Evolutionary conservation across 92 coral and sea anemone genomes (phyloP), one percentile per base, ranked within the genome.

Genomic region (Bergia sp.): DNA sequence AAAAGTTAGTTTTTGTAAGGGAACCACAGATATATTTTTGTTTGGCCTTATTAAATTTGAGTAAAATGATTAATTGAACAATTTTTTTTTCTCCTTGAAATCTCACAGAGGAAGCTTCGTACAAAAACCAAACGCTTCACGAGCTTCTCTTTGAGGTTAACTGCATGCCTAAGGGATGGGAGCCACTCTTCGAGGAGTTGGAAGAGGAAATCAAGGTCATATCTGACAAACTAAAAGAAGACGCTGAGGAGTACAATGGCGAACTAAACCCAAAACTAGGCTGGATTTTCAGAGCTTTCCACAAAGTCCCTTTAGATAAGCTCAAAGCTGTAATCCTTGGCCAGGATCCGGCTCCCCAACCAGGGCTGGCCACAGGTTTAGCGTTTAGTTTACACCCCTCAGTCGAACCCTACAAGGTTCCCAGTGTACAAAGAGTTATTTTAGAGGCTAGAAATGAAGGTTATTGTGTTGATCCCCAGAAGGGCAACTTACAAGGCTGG

Each of bases 281-380:
- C 38, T 92, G 95, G 93, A 41, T 91, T 6, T 91, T 92, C 83
- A 91, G 95, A 73, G 95, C 95, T n/a, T 88, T 90, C 78, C 39
- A 92, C 74, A 92, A 87, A 86, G 91, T 91, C 64, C 89, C 93
- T 20, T 88, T 84, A 6, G 85, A 91, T 38, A 58, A 92, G 53
- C 75, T 91, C 42, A 92, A 77, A 73, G 93, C 61, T 55, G 85
- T 92, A 18, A 67, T 86, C 57, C 49, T 92, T 71, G 93, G 94
- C 36, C 93, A 92, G 45, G 94, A 92, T 69, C 94, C 94, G 23
- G 94, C 94, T 73, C 94, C 94, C 18, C 89, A 91, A 69, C 93
- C 94, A 12, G 94, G 94, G 11, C 86, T 91, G 8, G 94, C 94
- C 29, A 91, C 94, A 4, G 94, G 94, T 73, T 84, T 92, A 66